Percentiles rank a stretch among this genome's conserved stretches.
Evolutionary conservation across 2,888 invertebrate genomes (phyloP).

Genomic region (Stratiomys singularior): DNA sequence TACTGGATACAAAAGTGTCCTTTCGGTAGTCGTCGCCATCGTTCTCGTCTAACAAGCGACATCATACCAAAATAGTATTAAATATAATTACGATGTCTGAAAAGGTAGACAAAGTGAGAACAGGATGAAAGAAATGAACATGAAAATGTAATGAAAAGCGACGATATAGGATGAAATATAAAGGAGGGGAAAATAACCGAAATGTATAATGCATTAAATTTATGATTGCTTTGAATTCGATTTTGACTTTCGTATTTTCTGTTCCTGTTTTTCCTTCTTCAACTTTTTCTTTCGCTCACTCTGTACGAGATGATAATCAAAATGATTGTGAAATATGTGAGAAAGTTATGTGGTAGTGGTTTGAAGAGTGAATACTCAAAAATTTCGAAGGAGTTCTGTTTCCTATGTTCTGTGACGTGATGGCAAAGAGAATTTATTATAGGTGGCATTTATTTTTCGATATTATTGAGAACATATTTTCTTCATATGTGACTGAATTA

Average conservation of each 20-base stretch:
- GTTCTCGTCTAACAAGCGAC: not conserved
- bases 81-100: not conserved
- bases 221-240: conserved; percentile 6
- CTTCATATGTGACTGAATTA: no score
- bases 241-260: not conserved
- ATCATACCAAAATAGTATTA: not conserved
- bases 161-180: not conserved
- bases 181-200: not conserved
- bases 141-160: not conserved
- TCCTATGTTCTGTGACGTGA: no score
- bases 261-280: no score
- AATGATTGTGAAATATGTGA: no score
- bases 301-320: no score
- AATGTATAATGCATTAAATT: conserved; percentile 1
- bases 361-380: no score
- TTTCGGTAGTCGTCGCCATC: not conserved
- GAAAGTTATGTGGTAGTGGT: no score
- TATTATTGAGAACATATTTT: no score
- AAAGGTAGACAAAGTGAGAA: not conserved
- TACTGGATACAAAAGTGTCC: not conserved
- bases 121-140: not conserved
- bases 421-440: no score
- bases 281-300: no score
- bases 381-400: no score
- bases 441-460: no score